These are phyloP conservation scores for Lepus timidus DNA, from an alignment of 2,113 vertebrate species.

Conservation along the genomic window DNA sequence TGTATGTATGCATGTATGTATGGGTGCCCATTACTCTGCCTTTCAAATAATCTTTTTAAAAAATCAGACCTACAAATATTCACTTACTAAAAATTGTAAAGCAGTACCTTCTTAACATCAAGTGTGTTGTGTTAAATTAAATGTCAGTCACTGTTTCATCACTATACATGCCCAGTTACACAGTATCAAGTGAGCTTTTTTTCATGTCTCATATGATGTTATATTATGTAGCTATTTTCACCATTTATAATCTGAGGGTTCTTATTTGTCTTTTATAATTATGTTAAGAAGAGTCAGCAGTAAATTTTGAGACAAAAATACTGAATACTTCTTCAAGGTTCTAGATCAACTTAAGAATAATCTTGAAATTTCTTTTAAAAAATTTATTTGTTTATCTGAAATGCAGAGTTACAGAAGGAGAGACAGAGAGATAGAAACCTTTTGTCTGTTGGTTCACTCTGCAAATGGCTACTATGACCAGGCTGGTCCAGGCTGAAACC, in stretches of 20 bases:
- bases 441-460: too few relatives aligned
- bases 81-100: background rate
- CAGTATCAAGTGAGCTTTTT: background rate
- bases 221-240: background rate
- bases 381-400: too few relatives aligned
- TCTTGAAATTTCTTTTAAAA: background rate
- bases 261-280: background rate
- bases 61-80: background rate
- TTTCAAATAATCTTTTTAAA: background rate
- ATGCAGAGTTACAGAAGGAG: too few relatives aligned
- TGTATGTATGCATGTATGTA: too few relatives aligned
- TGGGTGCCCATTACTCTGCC: too few relatives aligned
- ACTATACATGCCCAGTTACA: background rate
- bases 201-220: background rate
- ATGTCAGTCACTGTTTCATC: background rate
- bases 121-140: background rate
- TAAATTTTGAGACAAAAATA: conserved; percentile 37
- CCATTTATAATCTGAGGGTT: background rate
- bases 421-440: too few relatives aligned
- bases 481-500: too few relatives aligned
- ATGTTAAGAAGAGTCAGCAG: background rate
- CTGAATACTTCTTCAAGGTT: background rate
- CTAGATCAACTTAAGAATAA: background rate
- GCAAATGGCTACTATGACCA: too few relatives aligned
- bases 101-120: background rate